phyloP scores from a whole-genome alignment of 2,797 vertebrate species.

The Cossypha heuglini region DNA sequence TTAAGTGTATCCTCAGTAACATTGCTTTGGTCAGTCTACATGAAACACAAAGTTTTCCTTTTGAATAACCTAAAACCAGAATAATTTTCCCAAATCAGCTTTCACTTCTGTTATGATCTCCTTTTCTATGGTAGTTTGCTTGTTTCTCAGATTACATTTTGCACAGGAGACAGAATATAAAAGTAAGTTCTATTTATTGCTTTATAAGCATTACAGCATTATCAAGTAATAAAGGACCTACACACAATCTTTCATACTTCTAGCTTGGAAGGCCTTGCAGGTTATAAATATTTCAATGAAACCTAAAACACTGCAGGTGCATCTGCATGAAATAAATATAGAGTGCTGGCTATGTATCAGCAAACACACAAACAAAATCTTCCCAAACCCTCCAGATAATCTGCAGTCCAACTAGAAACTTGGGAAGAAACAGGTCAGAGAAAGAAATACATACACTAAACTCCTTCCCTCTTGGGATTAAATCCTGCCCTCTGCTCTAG shows the following conservation, averaged over 20 bases:
- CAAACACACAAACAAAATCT: not conserved
- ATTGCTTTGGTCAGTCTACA: not conserved
- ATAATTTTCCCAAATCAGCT: not conserved
- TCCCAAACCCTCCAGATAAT: not conserved
- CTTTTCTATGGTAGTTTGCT: not conserved
- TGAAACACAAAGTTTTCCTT: not conserved
- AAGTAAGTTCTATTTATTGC: not conserved
- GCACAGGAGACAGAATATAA: not conserved
- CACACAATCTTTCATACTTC: not conserved
- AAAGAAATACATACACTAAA: not conserved
- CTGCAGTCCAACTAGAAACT: not conserved
- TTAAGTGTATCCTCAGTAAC: not conserved
- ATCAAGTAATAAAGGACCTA: not conserved
- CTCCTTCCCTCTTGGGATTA: not conserved
- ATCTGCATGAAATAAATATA: not conserved
- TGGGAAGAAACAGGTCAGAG: not conserved
- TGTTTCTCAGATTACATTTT: not conserved
- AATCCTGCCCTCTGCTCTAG: not conserved
- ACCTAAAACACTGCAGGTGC: not conserved
- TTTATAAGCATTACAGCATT: not conserved
- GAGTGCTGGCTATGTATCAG: not conserved
- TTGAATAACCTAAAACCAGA: not conserved
- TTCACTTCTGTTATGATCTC: not conserved
- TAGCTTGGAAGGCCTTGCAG: not conserved
- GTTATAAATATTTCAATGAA: constrained; percentile 22